phyloP scores from a whole-genome alignment of 2,797 vertebrate species.

The Coregonus suidteri region DNA sequence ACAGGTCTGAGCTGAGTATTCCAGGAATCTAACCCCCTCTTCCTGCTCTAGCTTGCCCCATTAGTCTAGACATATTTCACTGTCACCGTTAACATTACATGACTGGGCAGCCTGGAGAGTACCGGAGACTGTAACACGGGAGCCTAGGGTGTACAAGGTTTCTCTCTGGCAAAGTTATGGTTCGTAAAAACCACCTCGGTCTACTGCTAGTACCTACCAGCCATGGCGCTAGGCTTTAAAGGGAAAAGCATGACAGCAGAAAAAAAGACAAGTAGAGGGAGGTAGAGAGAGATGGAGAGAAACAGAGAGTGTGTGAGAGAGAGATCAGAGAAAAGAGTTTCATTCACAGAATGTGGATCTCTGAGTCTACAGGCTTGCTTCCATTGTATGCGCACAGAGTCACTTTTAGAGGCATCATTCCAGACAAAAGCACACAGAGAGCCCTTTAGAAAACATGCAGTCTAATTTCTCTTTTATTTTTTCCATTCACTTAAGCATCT shows the following conservation, averaged over 20 bases:
- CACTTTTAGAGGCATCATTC: slow-evolving; percentile 15
- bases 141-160: neutral
- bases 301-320: neutral
- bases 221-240: neutral
- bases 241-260: neutral
- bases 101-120: slow-evolving; percentile 39
- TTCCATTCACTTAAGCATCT: slow-evolving; percentile 56
- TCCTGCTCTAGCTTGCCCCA: slow-evolving; percentile 64
- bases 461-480: slow-evolving; percentile 56
- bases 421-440: slow-evolving; percentile 33
- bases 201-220: slow-evolving; percentile 8
- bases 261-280: slow-evolving; percentile 17
- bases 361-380: neutral
- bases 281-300: neutral
- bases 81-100: slow-evolving; percentile 53
- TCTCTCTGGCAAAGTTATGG: neutral
- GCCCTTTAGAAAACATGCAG: slow-evolving; percentile 29
- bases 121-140: slow-evolving; percentile 22
- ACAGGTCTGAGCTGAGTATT: slow-evolving; percentile 48
- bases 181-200: neutral
- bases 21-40: slow-evolving; percentile 64
- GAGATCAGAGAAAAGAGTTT: neutral
- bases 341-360: slow-evolving; percentile 18
- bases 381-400: neutral
- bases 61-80: slow-evolving; percentile 69